phyloP scores from a whole-genome alignment of 2,797 vertebrate genomes.

The Bradypodion pumilum region DNA sequence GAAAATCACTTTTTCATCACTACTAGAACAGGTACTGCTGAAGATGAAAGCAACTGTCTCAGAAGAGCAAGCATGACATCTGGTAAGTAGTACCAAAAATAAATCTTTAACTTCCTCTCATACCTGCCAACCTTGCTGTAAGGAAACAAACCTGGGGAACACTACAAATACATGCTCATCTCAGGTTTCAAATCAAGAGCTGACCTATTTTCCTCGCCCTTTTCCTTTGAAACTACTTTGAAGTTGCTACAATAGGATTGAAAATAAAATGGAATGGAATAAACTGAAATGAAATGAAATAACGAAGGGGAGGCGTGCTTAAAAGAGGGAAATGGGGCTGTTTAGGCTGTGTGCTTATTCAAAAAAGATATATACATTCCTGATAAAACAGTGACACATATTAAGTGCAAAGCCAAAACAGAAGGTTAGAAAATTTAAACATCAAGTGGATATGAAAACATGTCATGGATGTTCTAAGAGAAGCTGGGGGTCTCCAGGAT shows the following conservation, averaged over 20 bases:
- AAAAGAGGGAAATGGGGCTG: conserved; percentile 36
- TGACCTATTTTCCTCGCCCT: conserved; percentile 63
- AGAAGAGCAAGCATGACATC: conserved; percentile 69
- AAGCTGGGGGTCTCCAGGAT: no score
- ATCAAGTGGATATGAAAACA: not conserved
- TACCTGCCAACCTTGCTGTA: conserved; percentile 66
- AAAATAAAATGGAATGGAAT: conserved; percentile 20
- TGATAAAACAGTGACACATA: not conserved
- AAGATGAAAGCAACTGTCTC: conserved; percentile 72
- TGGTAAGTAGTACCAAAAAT: conserved; percentile 69
- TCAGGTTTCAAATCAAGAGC: conserved; percentile 67
- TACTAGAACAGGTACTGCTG: conserved; percentile 63
- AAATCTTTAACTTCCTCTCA: conserved; percentile 72
- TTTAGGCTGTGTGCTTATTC: not conserved
- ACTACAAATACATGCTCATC: conserved; percentile 59
- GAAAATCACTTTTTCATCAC: conserved; percentile 63
- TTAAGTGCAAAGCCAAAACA: not conserved
- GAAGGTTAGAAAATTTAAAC: not conserved
- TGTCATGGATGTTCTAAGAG: no score
- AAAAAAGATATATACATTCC: no score
- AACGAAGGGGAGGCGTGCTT: conserved; percentile 36
- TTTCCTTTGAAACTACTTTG: conserved; percentile 53
- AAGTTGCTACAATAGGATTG: conserved; percentile 47
- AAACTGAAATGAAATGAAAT: not conserved
- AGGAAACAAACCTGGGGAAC: conserved; percentile 66